Conservation (phyloP, 2,113 vertebrate genomes). For the Bagarius yarrelli region DNA sequence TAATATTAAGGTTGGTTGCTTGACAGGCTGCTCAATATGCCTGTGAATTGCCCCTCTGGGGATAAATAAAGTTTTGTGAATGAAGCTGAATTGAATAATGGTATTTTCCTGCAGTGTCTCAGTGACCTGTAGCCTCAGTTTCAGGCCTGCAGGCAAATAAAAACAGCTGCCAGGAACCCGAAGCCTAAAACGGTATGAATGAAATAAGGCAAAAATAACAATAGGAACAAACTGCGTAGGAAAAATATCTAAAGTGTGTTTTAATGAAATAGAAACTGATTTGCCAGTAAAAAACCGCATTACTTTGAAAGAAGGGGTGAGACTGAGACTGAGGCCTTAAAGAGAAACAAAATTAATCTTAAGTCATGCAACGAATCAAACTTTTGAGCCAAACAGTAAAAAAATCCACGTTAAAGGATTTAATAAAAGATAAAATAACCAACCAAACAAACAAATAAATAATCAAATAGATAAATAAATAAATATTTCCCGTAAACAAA, state of each 20-base stretch:
- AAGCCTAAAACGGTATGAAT: constrained; percentile 11
- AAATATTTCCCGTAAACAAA: neutral
- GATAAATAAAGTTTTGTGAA: too few relatives aligned
- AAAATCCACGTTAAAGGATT: neutral
- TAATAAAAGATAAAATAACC: neutral
- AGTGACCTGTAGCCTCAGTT: constrained; percentile 2
- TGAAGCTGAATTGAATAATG: neutral
- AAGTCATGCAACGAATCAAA: constrained; percentile 1
- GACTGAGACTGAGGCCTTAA: neutral
- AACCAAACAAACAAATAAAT: neutral
- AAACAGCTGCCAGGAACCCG: constrained; percentile 20
- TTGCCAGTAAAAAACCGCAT: neutral
- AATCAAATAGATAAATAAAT: neutral
- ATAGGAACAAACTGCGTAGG: neutral
- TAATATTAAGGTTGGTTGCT: too few relatives aligned
- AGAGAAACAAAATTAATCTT: neutral
- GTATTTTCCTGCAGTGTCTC: neutral
- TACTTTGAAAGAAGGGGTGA: neutral
- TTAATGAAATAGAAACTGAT: neutral
- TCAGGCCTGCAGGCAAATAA: neutral
- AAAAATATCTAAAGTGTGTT: neutral
- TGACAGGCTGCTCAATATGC: too few relatives aligned
- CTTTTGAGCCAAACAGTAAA: neutral
- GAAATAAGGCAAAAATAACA: neutral
- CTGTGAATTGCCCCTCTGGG: too few relatives aligned